Percentiles rank a stretch among this genome's conserved stretches.
These are phyloP conservation scores for Hephaestus fuliginosus DNA, from an alignment of 2,797 vertebrate genomes.

Conservation along the genomic window DNA sequence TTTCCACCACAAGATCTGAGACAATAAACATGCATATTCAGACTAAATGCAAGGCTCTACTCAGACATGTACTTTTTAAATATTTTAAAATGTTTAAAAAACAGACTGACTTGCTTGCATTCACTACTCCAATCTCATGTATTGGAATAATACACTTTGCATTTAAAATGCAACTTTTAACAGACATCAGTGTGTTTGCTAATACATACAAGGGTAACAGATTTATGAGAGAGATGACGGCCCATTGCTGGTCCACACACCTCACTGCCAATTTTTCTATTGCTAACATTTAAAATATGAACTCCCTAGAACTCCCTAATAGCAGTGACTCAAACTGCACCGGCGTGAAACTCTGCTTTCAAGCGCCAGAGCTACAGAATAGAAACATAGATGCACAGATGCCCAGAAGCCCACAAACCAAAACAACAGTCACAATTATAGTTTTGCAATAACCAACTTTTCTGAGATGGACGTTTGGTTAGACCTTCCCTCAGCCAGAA, in stretches of 20 bases:
- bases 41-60: background rate
- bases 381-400: background rate
- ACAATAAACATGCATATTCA: slow-evolving; percentile 6
- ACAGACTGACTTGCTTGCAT: background rate
- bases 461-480: background rate
- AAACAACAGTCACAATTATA: background rate
- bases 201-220: too few species aligned
- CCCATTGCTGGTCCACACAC: too few species aligned
- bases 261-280: too few species aligned
- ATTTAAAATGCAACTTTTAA: too few species aligned
- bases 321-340: background rate
- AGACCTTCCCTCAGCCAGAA: background rate
- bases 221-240: too few species aligned
- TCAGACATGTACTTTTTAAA: background rate
- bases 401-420: background rate
- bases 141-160: too few species aligned
- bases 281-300: background rate
- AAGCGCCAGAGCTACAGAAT: background rate
- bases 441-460: background rate
- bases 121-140: background rate
- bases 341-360: background rate
- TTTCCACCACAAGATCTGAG: background rate
- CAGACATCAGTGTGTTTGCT: too few species aligned
- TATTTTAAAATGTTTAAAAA: too few species aligned
- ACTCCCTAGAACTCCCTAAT: background rate